Percentiles rank a stretch among this genome's conserved stretches.
Evolutionary conservation across 2,113 vertebrate genomes (phyloP).

Genomic region (Galemys pyrenaicus): DNA sequence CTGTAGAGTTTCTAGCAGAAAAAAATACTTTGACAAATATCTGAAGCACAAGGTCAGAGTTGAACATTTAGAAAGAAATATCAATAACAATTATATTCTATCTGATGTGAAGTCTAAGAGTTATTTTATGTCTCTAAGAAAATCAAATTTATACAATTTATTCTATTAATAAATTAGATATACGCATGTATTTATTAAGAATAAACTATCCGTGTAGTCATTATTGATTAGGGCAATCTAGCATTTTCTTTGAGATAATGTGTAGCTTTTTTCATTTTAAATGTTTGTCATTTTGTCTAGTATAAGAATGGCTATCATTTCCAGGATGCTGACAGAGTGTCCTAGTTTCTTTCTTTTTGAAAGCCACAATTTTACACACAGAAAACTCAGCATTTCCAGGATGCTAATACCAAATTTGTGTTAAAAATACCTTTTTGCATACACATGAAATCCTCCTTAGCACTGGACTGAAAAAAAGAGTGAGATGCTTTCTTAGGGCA

Average conservation of each 20-base stretch:
- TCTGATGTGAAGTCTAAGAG: not conserved
- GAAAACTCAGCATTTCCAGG: constrained; percentile 82
- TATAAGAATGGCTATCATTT: constrained; percentile 67
- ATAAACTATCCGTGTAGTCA: not conserved
- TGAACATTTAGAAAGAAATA: constrained; percentile 1
- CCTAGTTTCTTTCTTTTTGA: constrained; percentile 78
- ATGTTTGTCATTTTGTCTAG: constrained; percentile 65
- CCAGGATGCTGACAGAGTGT: constrained; percentile 66
- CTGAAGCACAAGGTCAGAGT: not conserved
- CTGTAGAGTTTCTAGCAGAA: not conserved
- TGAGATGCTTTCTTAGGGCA: constrained; percentile 20
- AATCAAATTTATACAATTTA: constrained; percentile 25
- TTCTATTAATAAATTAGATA: not conserved
- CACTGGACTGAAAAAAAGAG: constrained; percentile 35
- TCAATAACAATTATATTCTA: constrained; percentile 54
- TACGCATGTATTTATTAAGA: not conserved
- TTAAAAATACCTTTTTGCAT: constrained; percentile 83
- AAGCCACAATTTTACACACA: constrained; percentile 78
- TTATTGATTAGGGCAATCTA: constrained; percentile 37
- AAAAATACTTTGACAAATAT: not conserved
- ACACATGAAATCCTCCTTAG: constrained; percentile 65
- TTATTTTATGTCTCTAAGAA: constrained; percentile 50
- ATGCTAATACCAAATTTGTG: constrained; percentile 79
- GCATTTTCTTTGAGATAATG: constrained; percentile 49
- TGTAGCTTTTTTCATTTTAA: constrained; percentile 65